Evolutionary conservation across 2,797 vertebrate species (phyloP).

Genomic region (Eulemur coronatus): DNA sequence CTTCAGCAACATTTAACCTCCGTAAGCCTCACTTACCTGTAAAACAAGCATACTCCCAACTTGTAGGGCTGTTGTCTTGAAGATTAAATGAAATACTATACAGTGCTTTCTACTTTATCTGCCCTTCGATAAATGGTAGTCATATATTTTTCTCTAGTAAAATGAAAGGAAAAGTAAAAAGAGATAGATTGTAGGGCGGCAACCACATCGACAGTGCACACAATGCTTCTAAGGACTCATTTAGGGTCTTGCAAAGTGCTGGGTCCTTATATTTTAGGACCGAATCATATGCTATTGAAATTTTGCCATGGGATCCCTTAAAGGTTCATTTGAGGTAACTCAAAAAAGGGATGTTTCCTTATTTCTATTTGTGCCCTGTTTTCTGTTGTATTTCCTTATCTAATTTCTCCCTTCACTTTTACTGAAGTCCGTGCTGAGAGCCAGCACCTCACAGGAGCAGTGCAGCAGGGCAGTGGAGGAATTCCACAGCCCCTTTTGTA

Average conservation of each 20-base stretch:
- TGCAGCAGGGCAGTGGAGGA: background rate
- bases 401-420: background rate
- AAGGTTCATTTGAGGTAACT: constrained; percentile 51
- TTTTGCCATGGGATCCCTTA: background rate
- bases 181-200: background rate
- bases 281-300: constrained; percentile 27
- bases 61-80: background rate
- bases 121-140: background rate
- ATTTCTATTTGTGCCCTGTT: constrained; percentile 48
- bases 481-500: constrained; percentile 33
- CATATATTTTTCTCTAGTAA: background rate
- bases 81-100: background rate
- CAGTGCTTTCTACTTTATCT: background rate
- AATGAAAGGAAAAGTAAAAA: background rate
- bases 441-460: constrained; percentile 18
- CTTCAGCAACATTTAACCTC: background rate
- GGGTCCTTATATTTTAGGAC: background rate
- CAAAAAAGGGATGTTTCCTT: constrained; percentile 10
- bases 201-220: rapidly evolving
- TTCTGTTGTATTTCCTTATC: constrained; percentile 57
- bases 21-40: background rate
- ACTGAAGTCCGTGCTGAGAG: constrained; percentile 51
- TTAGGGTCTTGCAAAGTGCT: background rate
- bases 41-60: background rate
- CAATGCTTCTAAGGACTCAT: background rate